Evolutionary conservation across 2,113 vertebrate species (phyloP).

Genomic region (Poeciliopsis retropinna): DNA sequence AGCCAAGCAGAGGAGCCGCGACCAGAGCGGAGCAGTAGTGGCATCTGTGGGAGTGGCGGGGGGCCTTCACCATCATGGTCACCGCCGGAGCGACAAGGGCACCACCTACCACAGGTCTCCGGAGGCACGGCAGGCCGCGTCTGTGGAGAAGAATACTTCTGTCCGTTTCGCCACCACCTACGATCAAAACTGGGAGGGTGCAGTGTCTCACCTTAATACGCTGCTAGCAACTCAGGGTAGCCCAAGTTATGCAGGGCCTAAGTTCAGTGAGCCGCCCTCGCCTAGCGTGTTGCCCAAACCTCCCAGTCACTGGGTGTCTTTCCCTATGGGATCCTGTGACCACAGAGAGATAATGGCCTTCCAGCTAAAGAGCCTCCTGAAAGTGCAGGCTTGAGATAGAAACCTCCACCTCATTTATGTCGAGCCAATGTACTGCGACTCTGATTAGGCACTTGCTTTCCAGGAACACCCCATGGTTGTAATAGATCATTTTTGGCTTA

Average conservation of each 20-base stretch:
- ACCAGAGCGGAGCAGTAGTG: constrained; percentile 81
- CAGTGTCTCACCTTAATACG: constrained; percentile 81
- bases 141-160: constrained; percentile 81
- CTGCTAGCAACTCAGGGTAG: constrained; percentile 86
- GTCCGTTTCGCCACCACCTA: constrained; percentile 81
- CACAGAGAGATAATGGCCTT: constrained; percentile 93
- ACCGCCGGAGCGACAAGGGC: constrained; percentile 84
- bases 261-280: constrained; percentile 96
- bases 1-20: constrained; percentile 86
- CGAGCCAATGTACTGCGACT: constrained; percentile 58
- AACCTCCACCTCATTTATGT: constrained; percentile 23
- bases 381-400: constrained; percentile 91
- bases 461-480: constrained; percentile 71
- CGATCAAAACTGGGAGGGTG: constrained; percentile 87
- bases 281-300: constrained; percentile 96
- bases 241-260: constrained; percentile 95
- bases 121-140: constrained; percentile 90
- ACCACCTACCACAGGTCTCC: constrained; percentile 81
- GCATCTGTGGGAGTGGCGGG: constrained; percentile 70
- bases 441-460: constrained; percentile 42
- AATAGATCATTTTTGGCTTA: constrained; percentile 64
- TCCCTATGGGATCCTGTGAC: constrained; percentile 89
- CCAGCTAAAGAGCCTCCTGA: constrained; percentile 96
- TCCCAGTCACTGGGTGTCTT: constrained; percentile 95
- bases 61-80: constrained; percentile 74